These are phyloP conservation scores for Scaeva pyrastri DNA, from an alignment of 2,888 invertebrate genomes.

Conservation along the genomic window DNA sequence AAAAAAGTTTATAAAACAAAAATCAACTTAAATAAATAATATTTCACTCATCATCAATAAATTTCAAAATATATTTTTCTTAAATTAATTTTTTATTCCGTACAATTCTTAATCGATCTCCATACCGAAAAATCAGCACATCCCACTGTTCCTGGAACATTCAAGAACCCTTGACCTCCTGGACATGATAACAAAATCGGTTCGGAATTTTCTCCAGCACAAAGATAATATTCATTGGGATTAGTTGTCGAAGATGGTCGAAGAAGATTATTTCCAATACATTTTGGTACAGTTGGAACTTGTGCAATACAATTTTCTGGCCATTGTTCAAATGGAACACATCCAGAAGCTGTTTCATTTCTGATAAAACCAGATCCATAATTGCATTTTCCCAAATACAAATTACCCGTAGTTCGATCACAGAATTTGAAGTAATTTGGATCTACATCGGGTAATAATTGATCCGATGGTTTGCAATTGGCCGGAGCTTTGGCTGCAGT, in stretches of 20 bases:
- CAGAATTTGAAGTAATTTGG: constrained; percentile 44
- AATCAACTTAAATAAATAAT: no score
- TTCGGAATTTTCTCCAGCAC: constrained; percentile 46
- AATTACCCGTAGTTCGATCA: background rate
- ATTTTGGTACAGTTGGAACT: constrained; percentile 23
- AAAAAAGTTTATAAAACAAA: no score
- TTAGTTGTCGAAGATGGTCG: constrained; percentile 72
- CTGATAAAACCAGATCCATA: constrained; percentile 35
- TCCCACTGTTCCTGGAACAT: constrained; percentile 71
- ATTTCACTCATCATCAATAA: background rate
- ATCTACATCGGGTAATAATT: constrained; percentile 27
- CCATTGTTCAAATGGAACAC: constrained; percentile 53
- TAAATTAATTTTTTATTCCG: background rate
- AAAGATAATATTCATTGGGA: constrained; percentile 77
- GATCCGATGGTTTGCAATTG: background rate
- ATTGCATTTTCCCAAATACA: background rate
- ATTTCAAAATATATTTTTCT: constrained; percentile 1
- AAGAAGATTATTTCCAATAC: constrained; percentile 63
- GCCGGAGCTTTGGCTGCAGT: background rate
- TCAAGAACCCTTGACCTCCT: constrained; percentile 72
- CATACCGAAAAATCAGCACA: constrained; percentile 77
- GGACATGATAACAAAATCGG: constrained; percentile 69
- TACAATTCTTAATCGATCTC: constrained; percentile 51
- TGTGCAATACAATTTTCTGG: constrained; percentile 71
- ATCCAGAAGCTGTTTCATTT: constrained; percentile 28